Conservation (phyloP, 2,113 vertebrate species). For the Maccullochella peelii region DNA sequence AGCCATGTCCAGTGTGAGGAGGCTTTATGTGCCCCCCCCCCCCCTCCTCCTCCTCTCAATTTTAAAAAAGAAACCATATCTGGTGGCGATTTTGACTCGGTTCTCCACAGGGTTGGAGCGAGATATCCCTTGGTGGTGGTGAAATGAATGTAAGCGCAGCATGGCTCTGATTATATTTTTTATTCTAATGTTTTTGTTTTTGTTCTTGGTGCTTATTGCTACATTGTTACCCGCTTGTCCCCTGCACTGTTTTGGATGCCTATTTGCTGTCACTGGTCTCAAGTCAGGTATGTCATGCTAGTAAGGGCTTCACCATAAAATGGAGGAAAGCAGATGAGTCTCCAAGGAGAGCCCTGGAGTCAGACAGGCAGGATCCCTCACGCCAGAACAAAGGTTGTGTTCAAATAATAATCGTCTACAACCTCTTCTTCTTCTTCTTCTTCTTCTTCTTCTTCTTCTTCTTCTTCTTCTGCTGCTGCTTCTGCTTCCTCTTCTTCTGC, state of each 20-base stretch:
- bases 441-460: constrained; percentile 41
- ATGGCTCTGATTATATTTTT: constrained; percentile 12
- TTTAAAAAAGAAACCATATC: constrained; percentile 45
- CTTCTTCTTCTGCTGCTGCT: constrained; percentile 4
- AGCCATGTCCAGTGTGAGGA: constrained; percentile 75
- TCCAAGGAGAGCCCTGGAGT: constrained; percentile 83
- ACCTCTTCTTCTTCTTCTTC: constrained; percentile 40
- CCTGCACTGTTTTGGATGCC: constrained; percentile 62
- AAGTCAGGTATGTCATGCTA: constrained; percentile 94
- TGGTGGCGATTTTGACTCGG: constrained; percentile 53
- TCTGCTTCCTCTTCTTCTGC: constrained; percentile 34
- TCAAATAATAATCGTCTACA: constrained; percentile 46
- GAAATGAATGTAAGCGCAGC: constrained; percentile 31
- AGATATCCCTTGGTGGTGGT: constrained; percentile 34
- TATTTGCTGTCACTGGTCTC: constrained; percentile 86
- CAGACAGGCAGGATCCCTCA: constrained; percentile 78
- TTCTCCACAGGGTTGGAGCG: constrained; percentile 69
- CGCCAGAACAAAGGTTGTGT: constrained; percentile 83
- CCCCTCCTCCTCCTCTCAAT: constrained; percentile 11
- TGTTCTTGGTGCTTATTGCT: constrained; percentile 32
- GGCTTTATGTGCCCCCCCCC: constrained; percentile 41
- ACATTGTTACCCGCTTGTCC: constrained; percentile 20
- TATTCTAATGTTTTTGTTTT: constrained; percentile 38
- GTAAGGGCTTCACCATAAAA: constrained; percentile 94
- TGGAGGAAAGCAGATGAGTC: constrained; percentile 94